Evolutionary conservation across 2,888 invertebrate genomes (phyloP), one percentile per base, ranked within the genome.

Genomic region (Trisateles emortualis): DNA sequence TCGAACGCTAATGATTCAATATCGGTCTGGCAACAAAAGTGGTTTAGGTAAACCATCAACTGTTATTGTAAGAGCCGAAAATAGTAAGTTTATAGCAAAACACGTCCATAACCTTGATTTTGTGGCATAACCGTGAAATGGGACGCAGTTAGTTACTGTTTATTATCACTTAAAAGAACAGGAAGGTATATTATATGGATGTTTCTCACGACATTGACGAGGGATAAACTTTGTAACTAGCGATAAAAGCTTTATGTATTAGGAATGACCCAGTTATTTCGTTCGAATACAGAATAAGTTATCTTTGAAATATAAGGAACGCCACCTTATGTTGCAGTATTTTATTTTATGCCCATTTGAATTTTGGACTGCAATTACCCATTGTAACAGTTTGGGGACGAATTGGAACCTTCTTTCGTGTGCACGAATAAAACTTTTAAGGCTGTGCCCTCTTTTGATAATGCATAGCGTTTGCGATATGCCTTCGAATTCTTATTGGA

Each of bases 31-130:
- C 35, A 32, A 41, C 35, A 40, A 48, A 35, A 64, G 47, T 49
- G 29, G 19, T 22, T 39, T 47, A 49, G 38, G 19, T 43, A 43
- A 52, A 43, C 53, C 32, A 45, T 52, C 40, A 49, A 16, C 35
- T 35, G 60, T 61, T 61, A 60, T 70, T 61, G 49, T 53, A 54
- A 46, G 48, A 41, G 33, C 54, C 71, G 64, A 65, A 52, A 72
- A 68, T 74, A 73, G 49, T 66, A 10, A 5, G 44, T 19, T 59
- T 49, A 56, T 44, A 36, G 54, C 58, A 49, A 60, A 59, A 41
- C 52, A 17, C 38, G 36, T 29, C 43, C 36, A 24, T 52, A 55
- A 49, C 68, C 71, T 68, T 67, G 64, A 54, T 43, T 22, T 14
- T 16, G 41, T 55, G 41, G 19, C 26, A 32, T 17, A 13, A 45